Evolutionary conservation across 2,888 invertebrate genomes (phyloP).

Genomic region (Dicranocentrus wangi): DNA sequence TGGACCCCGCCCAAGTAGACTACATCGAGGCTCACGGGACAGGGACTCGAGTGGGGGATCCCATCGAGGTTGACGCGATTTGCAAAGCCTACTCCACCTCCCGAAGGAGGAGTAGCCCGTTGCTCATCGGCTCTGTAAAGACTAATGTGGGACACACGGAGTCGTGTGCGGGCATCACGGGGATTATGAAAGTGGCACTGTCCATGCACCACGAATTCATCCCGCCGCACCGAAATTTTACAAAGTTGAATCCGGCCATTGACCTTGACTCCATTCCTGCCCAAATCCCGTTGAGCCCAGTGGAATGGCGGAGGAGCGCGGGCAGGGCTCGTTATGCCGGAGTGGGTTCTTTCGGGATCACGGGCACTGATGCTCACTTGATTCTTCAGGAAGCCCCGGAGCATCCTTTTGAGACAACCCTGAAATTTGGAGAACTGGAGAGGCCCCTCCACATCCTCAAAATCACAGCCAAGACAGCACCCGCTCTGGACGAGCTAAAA

Average conservation of each 20-base stretch:
- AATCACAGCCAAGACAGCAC: too few species aligned
- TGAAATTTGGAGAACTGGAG: conserved; percentile 16
- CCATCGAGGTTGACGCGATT: conserved; percentile 48
- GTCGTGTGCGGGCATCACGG: conserved; percentile 45
- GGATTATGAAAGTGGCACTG: conserved; percentile 30
- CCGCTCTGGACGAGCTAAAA: background rate
- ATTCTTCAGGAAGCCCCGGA: conserved; percentile 62
- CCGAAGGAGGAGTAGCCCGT: background rate
- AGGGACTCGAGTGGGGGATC: conserved; percentile 75
- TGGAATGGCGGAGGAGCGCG: conserved; percentile 10
- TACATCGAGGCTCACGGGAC: conserved; percentile 42
- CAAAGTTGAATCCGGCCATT: conserved; percentile 21
- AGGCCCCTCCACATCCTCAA: conserved; percentile 43
- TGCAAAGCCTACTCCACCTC: conserved; percentile 13
- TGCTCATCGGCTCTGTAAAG: conserved; percentile 30
- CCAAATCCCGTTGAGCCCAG: conserved; percentile 3
- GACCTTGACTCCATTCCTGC: conserved; percentile 30
- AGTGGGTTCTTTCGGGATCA: conserved; percentile 37
- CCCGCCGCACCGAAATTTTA: conserved; percentile 20
- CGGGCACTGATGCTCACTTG: conserved; percentile 55
- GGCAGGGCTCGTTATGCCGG: conserved; percentile 17
- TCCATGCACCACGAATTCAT: conserved; percentile 9
- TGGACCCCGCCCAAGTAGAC: conserved; percentile 36
- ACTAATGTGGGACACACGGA: conserved; percentile 63
- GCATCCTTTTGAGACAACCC: conserved; percentile 16